Conservation (phyloP, 2,888 invertebrate genomes). For the Diploptera punctata region DNA sequence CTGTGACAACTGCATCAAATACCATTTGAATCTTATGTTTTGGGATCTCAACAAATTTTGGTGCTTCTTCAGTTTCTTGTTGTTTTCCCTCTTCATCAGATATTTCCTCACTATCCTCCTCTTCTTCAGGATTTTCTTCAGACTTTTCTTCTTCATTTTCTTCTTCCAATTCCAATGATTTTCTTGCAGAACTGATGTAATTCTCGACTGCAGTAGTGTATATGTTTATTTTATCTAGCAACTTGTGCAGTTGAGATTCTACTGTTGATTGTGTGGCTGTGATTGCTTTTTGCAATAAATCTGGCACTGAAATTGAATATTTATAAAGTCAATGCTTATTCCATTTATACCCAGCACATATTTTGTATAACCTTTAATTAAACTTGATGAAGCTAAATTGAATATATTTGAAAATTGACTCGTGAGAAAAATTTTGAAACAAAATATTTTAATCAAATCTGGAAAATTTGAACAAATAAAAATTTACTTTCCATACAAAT, state of each 20-base stretch:
- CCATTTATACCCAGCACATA: conserved; percentile 32
- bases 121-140: conserved; percentile 46
- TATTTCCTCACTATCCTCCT: conserved; percentile 49
- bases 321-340: neutral
- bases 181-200: neutral
- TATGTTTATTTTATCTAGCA: conserved; percentile 52
- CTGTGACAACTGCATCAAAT: conserved; percentile 62
- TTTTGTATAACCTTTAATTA: too few relatives aligned
- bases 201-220: conserved; percentile 63
- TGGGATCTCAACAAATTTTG: neutral
- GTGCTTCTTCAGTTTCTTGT: neutral
- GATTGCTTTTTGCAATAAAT: conserved; percentile 50
- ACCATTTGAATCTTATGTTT: conserved; percentile 48
- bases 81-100: conserved; percentile 49
- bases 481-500: too few relatives aligned
- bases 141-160: neutral
- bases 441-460: too few relatives aligned
- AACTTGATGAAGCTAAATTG: too few relatives aligned
- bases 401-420: too few relatives aligned
- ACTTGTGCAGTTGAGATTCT: conserved; percentile 49
- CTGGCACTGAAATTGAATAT: conserved; percentile 52
- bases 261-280: conserved; percentile 49
- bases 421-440: too few relatives aligned
- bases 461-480: too few relatives aligned
- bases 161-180: neutral